phyloP scores from a whole-genome alignment of 2,113 vertebrate genomes.

The Talpa occidentalis region DNA sequence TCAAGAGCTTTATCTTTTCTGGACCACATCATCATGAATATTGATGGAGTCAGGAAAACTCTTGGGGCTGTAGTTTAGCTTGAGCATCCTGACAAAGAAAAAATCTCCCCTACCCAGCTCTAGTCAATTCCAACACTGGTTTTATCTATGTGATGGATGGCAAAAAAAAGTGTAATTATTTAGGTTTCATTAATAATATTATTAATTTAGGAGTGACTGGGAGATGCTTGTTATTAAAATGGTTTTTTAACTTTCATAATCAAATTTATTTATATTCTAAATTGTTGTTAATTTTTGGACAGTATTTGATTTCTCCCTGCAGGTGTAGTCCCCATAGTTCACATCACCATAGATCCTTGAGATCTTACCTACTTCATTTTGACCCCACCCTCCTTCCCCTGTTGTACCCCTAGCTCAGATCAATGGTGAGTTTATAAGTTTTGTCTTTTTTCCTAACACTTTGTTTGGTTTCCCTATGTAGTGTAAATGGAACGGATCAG shows the following conservation, averaged over 20 bases:
- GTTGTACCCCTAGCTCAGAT: too few species aligned
- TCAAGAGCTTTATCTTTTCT: neutral
- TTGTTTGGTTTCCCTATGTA: too few species aligned
- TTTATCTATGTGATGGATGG: neutral
- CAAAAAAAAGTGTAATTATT: neutral
- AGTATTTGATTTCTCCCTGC: too few species aligned
- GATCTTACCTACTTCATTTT: too few species aligned
- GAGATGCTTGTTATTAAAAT: neutral
- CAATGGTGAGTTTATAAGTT: too few species aligned
- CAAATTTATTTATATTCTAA: neutral
- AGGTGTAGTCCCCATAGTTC: too few species aligned
- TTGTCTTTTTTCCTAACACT: too few species aligned
- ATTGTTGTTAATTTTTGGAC: neutral
- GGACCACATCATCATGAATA: neutral
- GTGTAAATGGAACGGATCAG: too few species aligned
- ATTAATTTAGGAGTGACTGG: neutral
- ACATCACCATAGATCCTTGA: too few species aligned
- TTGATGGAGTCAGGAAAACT: neutral
- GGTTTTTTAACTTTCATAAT: neutral
- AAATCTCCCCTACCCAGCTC: neutral
- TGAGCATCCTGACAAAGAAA: neutral
- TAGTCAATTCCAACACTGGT: neutral
- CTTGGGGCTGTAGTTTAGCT: neutral
- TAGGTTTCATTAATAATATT: neutral
- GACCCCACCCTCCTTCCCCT: too few species aligned